These are phyloP conservation scores for Falco rusticolus DNA, from an alignment of 2,797 vertebrate species.

Conservation along the genomic window DNA sequence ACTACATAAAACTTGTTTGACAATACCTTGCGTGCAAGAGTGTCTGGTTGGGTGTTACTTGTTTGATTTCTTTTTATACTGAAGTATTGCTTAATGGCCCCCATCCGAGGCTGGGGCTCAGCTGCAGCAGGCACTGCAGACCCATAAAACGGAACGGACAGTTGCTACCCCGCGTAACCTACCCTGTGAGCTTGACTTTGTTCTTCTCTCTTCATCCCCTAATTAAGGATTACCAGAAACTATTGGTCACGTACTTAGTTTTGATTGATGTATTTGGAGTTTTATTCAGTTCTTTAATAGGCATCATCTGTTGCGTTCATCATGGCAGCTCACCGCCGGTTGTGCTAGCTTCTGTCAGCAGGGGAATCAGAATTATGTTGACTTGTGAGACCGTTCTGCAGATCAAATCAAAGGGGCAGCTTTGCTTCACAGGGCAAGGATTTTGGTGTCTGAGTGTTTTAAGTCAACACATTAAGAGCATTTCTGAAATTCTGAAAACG, in stretches of 20 bases:
- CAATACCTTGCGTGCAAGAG: neutral
- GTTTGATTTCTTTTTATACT: slow-evolving; percentile 9
- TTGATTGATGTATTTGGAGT: neutral
- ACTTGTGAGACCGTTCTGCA: slow-evolving; percentile 13
- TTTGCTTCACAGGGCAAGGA: neutral
- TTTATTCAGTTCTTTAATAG: slow-evolving; percentile 14
- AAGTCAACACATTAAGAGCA: neutral
- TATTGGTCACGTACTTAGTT: neutral
- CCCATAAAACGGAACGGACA: neutral
- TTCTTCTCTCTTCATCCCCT: neutral
- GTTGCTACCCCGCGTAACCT: neutral
- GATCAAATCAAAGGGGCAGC: slow-evolving; percentile 1
- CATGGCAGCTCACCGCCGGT: neutral
- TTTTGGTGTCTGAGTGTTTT: neutral
- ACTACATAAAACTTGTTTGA: slow-evolving; percentile 24
- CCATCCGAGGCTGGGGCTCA: neutral
- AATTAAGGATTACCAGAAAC: neutral
- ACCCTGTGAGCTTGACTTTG: neutral
- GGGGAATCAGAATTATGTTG: neutral
- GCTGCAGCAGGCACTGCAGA: neutral
- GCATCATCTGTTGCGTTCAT: neutral
- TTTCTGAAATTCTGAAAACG: neutral
- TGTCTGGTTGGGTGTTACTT: neutral
- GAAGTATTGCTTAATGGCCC: slow-evolving; percentile 10
- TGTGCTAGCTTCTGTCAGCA: neutral